Evolutionary conservation across 2,888 invertebrate species (phyloP).

Genomic region (Mythimna albipuncta): DNA sequence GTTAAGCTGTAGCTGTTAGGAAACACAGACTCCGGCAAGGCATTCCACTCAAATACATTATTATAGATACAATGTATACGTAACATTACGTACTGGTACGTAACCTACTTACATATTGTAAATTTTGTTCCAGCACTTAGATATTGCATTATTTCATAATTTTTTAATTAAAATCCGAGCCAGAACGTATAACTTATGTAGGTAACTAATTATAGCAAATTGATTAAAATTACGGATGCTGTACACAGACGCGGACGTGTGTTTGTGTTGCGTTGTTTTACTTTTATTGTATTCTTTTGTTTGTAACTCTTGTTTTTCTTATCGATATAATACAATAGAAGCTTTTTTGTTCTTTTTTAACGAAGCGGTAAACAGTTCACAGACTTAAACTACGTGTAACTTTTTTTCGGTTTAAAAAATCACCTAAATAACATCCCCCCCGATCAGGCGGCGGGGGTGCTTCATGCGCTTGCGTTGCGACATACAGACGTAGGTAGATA

Average conservation of each 20-base stretch:
- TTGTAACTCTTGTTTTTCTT: neutral
- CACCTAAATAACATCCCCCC: no score
- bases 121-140: neutral
- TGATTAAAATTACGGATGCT: neutral
- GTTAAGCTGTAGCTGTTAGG: no score
- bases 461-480: no score
- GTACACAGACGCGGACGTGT: neutral
- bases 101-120: neutral
- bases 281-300: neutral
- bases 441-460: no score
- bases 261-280: neutral
- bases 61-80: no score
- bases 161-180: conserved; percentile 13
- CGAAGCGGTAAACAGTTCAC: no score
- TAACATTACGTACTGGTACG: no score
- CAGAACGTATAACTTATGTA: conserved; percentile 3
- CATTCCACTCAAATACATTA: neutral
- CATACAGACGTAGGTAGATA: no score
- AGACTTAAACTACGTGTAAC: no score
- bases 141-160: conserved; percentile 3
- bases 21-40: no score
- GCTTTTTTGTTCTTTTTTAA: no score
- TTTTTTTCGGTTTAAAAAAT: no score
- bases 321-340: neutral
- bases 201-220: conserved; percentile 3